Evolutionary conservation across 2,888 invertebrate species (phyloP), one percentile per base, ranked within the genome.

Genomic region (Apocheima hispidaria): DNA sequence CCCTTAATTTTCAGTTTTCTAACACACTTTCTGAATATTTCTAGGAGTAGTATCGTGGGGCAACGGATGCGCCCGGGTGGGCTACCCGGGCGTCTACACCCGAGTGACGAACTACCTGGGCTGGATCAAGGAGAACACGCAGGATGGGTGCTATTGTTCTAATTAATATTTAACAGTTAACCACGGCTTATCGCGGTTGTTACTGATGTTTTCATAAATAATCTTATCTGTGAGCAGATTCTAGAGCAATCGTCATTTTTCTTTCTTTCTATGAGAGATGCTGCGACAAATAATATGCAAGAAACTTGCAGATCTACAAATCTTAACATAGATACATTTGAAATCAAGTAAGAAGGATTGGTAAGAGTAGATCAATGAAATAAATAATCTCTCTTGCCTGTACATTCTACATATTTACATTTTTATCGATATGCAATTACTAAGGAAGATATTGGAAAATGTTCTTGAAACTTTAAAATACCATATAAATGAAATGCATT

Each of bases 11-110:
- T 7, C 16, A 36, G 5, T 40, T 20, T 18, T 40, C 20, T 40
- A 20, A 40, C 7, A 2, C 10, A 18, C 4, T 33, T 33, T 3
- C 5, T 36, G 12, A 14, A 7, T 66, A 38, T 66, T 85, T 85
- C 1, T 85, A 95, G 95, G 96, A 12, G 94, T 98, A 16, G 97
- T 97, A 0, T 97, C 97, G 0, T 98, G 97, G 97, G 97, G 97
- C 30, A 97, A 97, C 78, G 97, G 97, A 20, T 98, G 97, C 80
- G 97, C 97, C 0, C 93, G 97, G 63, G 95, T 95, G 6, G 96
- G 97, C 14, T 97, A 96, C 84, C 97, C 97, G 0, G 97, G 97
- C 1, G 97, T 97, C 0, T 97, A 97, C 83, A 97, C 97, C 0
- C 92, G 97, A 68, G 95, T 97, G 35, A 96, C 96, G n/a, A 94